These are phyloP conservation scores for Lypha dubia DNA, from an alignment of 2,888 invertebrate species.

Conservation along the genomic window DNA sequence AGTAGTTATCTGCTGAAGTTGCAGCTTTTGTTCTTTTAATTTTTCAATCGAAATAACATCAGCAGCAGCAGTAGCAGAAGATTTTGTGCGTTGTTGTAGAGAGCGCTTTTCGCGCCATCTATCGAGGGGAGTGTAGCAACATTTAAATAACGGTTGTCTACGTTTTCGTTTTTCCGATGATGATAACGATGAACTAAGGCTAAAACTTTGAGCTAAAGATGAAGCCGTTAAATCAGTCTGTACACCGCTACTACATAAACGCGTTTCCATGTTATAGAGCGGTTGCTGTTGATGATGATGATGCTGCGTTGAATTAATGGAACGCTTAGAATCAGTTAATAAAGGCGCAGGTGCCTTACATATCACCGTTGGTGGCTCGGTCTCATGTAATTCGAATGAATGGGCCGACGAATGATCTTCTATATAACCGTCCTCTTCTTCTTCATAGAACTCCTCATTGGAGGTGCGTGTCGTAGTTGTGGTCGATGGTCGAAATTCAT, in stretches of 20 bases:
- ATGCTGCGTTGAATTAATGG: constrained; percentile 23
- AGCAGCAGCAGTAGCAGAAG: constrained; percentile 68
- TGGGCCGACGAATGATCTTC: constrained; percentile 71
- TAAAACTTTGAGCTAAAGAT: constrained; percentile 72
- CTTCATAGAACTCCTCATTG: constrained; percentile 75
- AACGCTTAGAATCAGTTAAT: constrained; percentile 32
- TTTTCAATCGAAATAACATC: constrained; percentile 38
- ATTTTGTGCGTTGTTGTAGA: constrained; percentile 68
- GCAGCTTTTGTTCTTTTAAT: constrained; percentile 38
- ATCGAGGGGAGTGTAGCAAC: constrained; percentile 83
- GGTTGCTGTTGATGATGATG: constrained; percentile 67
- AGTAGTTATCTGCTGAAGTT: constrained; percentile 61
- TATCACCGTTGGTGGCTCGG: constrained; percentile 79
- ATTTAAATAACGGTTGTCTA: constrained; percentile 81
- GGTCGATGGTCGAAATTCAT: constrained; percentile 82
- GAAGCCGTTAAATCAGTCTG: constrained; percentile 81
- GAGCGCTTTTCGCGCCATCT: constrained; percentile 81
- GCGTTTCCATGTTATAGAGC: constrained; percentile 74
- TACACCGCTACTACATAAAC: constrained; percentile 81
- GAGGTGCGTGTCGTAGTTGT: constrained; percentile 78
- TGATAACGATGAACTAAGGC: constrained; percentile 75
- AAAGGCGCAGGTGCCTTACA: constrained; percentile 77
- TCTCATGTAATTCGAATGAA: constrained; percentile 78
- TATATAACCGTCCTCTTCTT: constrained; percentile 58
- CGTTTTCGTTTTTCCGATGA: constrained; percentile 75